These are phyloP conservation scores for Etheostoma perlongum DNA, from an alignment of 2,797 vertebrate genomes.

Conservation along the genomic window DNA sequence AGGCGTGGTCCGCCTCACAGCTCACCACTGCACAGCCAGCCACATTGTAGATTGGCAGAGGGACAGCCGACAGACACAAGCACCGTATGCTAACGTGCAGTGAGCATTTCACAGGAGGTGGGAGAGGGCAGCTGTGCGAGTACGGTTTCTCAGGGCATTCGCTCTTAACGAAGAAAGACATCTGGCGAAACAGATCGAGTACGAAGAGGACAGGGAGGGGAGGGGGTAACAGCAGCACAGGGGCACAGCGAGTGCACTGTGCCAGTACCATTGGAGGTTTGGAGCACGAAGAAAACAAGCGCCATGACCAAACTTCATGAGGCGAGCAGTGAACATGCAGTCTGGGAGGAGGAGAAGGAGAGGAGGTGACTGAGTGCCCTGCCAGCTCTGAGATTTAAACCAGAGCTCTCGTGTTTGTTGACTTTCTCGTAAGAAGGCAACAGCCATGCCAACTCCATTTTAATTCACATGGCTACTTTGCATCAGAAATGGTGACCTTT, in stretches of 20 bases:
- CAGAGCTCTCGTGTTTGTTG: slow-evolving; percentile 75
- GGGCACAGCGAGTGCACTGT: slow-evolving; percentile 64
- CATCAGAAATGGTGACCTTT: slow-evolving; percentile 69
- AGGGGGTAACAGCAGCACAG: slow-evolving; percentile 37
- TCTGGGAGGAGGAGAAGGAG: slow-evolving; percentile 54
- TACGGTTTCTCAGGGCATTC: slow-evolving; percentile 50
- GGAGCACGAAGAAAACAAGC: slow-evolving; percentile 69
- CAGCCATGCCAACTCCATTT: slow-evolving; percentile 57
- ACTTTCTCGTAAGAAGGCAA: slow-evolving; percentile 72
- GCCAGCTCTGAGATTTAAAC: slow-evolving; percentile 73
- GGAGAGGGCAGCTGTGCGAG: slow-evolving; percentile 59
- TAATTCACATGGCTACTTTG: slow-evolving; percentile 76
- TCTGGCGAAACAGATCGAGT: slow-evolving; percentile 59
- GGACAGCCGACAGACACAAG: slow-evolving; percentile 65
- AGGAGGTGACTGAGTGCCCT: slow-evolving; percentile 51
- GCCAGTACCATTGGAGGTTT: slow-evolving; percentile 59
- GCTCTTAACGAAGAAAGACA: slow-evolving; percentile 69
- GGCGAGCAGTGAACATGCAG: slow-evolving; percentile 67
- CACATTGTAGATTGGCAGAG: slow-evolving; percentile 63
- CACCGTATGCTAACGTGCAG: slow-evolving; percentile 44
- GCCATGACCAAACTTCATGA: slow-evolving; percentile 65
- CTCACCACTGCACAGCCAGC: slow-evolving; percentile 65
- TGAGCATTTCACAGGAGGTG: slow-evolving; percentile 55
- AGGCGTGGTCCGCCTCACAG: slow-evolving; percentile 74
- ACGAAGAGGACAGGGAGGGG: slow-evolving; percentile 41